These are phyloP conservation scores for Drosophila longiperda DNA, from an alignment of 2,888 invertebrate genomes.

Conservation along the genomic window DNA sequence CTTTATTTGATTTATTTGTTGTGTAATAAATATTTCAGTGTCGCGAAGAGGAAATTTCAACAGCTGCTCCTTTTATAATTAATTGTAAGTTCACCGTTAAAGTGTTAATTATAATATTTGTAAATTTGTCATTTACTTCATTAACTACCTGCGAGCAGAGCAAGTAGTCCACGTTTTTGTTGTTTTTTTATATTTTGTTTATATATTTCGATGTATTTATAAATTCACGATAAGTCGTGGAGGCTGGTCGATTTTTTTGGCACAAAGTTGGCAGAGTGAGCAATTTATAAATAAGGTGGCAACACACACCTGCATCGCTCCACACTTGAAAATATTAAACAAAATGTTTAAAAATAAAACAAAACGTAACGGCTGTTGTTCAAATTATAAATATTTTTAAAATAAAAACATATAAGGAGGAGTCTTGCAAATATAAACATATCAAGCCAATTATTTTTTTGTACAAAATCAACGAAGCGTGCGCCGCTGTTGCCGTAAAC, in stretches of 20 bases:
- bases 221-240: conserved; percentile 34
- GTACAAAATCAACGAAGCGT: conserved; percentile 47
- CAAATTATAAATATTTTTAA: conserved; percentile 48
- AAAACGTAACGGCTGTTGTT: conserved; percentile 55
- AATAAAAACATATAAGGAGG: conserved; percentile 15
- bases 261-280: conserved; percentile 33
- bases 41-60: conserved; percentile 50
- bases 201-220: conserved; percentile 46
- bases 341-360: conserved; percentile 73
- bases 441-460: conserved; percentile 34
- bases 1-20: conserved; percentile 73
- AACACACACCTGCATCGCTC: conserved; percentile 32
- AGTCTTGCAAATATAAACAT: conserved; percentile 33
- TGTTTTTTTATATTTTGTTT: conserved; percentile 60
- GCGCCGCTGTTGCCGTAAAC: conserved; percentile 27
- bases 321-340: conserved; percentile 51
- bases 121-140: conserved; percentile 21
- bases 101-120: conserved; percentile 25
- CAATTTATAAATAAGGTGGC: conserved; percentile 39
- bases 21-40: conserved; percentile 76
- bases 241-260: conserved; percentile 27
- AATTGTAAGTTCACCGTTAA: conserved; percentile 46
- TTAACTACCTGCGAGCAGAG: conserved; percentile 4
- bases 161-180: conserved; percentile 24
- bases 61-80: conserved; percentile 43